phyloP scores from a whole-genome alignment of 2,113 vertebrate species.

The Nothobranchius furzeri region DNA sequence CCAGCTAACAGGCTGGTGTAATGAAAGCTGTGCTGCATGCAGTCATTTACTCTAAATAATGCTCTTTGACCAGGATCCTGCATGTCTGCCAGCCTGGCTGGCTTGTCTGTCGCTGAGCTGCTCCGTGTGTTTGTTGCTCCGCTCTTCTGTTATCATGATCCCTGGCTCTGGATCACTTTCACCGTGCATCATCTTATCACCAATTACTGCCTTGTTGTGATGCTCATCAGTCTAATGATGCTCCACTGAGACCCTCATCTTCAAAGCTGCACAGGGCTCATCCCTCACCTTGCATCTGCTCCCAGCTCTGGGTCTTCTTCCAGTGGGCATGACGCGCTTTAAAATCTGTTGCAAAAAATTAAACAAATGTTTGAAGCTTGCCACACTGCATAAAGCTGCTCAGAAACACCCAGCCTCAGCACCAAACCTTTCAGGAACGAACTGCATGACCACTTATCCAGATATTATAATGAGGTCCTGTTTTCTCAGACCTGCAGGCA shows the following conservation, averaged over 20 bases:
- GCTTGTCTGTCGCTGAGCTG: slow-evolving; percentile 42
- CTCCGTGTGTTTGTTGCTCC: slow-evolving; percentile 29
- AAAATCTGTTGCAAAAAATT: neutral
- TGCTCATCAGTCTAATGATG: slow-evolving; percentile 75
- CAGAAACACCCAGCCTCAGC: too few species aligned
- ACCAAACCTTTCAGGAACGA: too few species aligned
- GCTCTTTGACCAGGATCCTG: slow-evolving; percentile 68
- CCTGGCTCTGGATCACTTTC: slow-evolving; percentile 73
- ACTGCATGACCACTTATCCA: too few species aligned
- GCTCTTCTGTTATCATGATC: slow-evolving; percentile 62
- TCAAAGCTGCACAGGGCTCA: slow-evolving; percentile 42
- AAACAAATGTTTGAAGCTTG: too few species aligned
- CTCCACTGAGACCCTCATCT: slow-evolving; percentile 65
- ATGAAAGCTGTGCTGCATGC: slow-evolving; percentile 63
- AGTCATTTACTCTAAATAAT: slow-evolving; percentile 67
- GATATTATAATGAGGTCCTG: too few species aligned
- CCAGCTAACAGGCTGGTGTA: slow-evolving; percentile 52
- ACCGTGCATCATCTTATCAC: slow-evolving; percentile 74
- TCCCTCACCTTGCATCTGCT: slow-evolving; percentile 19
- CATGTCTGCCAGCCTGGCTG: slow-evolving; percentile 52
- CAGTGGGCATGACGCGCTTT: neutral
- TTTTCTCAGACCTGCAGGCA: too few species aligned
- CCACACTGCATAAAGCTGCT: too few species aligned
- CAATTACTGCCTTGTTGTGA: slow-evolving; percentile 75
- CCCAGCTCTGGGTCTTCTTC: slow-evolving; percentile 10